phyloP scores from a whole-genome alignment of 2,888 invertebrate genomes.

The Amorpha juglandis region DNA sequence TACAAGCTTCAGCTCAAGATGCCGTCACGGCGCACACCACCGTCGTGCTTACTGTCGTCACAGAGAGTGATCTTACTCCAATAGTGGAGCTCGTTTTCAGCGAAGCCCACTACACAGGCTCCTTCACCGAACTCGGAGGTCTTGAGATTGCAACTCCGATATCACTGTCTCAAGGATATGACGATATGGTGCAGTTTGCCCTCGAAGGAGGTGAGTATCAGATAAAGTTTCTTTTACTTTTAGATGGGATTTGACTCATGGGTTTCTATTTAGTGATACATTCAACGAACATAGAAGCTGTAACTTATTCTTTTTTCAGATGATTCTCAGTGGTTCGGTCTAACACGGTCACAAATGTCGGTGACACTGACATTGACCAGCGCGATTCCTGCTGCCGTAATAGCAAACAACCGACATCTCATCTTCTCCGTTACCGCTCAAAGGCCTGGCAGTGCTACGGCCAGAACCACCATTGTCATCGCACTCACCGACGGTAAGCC shows the following conservation, averaged over 20 bases:
- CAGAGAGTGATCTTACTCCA: neutral
- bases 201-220: constrained; percentile 18
- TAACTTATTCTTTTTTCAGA: neutral
- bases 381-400: constrained; percentile 12
- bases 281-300: neutral
- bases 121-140: constrained; percentile 32
- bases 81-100: constrained; percentile 40
- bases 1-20: constrained; percentile 39
- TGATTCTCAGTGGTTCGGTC: constrained; percentile 13
- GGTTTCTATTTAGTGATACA: no score
- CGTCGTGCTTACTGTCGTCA: constrained; percentile 8
- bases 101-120: constrained; percentile 40
- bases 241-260: neutral
- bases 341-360: neutral
- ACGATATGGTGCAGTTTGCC: neutral
- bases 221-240: no score
- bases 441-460: neutral
- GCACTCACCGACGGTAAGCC: constrained; percentile 2
- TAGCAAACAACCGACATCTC: constrained; percentile 8
- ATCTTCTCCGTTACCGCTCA: constrained; percentile 4
- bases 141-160: constrained; percentile 29
- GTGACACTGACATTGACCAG: neutral
- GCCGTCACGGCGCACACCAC: constrained; percentile 31
- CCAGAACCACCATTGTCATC: constrained; percentile 17
- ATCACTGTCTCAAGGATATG: constrained; percentile 11